Evolutionary conservation across 2,797 vertebrate species (phyloP).

Genomic region (Cottoperca gobio): DNA sequence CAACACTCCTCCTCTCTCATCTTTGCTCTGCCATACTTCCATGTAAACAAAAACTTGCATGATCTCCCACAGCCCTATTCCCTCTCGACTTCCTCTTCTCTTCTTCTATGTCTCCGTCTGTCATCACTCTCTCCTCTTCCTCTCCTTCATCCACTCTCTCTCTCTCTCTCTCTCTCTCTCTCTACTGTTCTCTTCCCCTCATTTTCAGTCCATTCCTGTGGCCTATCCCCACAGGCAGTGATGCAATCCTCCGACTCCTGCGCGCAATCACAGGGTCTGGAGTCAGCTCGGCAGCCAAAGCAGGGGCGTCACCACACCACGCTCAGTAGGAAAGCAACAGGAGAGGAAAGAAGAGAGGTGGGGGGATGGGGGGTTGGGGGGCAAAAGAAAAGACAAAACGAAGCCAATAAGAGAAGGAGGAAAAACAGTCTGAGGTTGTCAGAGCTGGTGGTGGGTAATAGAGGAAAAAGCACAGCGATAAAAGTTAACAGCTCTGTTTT

Average conservation of each 20-base stretch:
- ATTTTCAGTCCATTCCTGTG: constrained; percentile 73
- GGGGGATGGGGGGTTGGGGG: constrained; percentile 25
- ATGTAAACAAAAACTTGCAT: constrained; percentile 39
- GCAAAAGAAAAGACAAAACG: constrained; percentile 52
- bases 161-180: neutral
- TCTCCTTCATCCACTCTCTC: constrained; percentile 18
- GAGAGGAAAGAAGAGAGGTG: constrained; percentile 64
- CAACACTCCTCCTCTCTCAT: constrained; percentile 36
- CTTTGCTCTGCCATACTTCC: constrained; percentile 26
- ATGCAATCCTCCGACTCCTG: constrained; percentile 85
- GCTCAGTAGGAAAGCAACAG: constrained; percentile 73
- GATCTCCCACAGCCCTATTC: constrained; percentile 29
- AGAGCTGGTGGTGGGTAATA: constrained; percentile 43
- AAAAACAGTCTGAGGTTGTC: constrained; percentile 56
- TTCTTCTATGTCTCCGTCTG: constrained; percentile 39
- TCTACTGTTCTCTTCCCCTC: neutral
- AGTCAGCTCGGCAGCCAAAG: constrained; percentile 68
- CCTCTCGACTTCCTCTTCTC: constrained; percentile 31
- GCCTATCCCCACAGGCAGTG: constrained; percentile 82
- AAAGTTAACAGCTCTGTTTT: constrained; percentile 65
- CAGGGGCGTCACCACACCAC: constrained; percentile 76
- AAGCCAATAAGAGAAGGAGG: constrained; percentile 55
- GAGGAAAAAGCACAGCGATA: constrained; percentile 49
- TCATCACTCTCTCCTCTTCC: constrained; percentile 40
- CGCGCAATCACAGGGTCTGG: constrained; percentile 83